These are phyloP conservation scores for Xylota segnis DNA, from an alignment of 2,888 invertebrate species.

Conservation along the genomic window DNA sequence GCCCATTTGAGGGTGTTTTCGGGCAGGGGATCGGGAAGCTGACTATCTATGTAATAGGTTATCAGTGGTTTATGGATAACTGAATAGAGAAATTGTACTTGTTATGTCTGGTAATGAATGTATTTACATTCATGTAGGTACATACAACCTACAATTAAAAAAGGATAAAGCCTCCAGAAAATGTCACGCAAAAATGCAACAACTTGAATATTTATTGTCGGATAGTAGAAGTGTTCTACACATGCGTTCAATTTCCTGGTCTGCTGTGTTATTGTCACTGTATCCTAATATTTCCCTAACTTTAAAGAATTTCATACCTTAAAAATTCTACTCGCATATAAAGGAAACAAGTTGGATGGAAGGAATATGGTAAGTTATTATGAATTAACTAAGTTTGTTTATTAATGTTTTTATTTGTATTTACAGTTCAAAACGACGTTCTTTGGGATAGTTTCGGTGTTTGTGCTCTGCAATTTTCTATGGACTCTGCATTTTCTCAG, in stretches of 20 bases:
- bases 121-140: no score
- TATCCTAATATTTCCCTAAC: slow-evolving; percentile 7
- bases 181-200: no score
- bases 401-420: neutral
- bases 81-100: no score
- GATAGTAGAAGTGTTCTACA: slow-evolving; percentile 23
- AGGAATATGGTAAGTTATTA: slow-evolving; percentile 61
- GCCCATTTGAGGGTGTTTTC: no score
- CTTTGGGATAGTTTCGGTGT: slow-evolving; percentile 67
- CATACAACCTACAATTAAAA: no score
- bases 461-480: slow-evolving; percentile 69
- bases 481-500: slow-evolving; percentile 69
- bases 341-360: slow-evolving; percentile 45
- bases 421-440: slow-evolving; percentile 67
- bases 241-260: slow-evolving; percentile 44
- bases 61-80: no score
- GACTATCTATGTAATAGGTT: no score
- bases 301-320: neutral
- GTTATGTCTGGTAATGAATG: no score
- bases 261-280: neutral
- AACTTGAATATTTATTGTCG: neutral
- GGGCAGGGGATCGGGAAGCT: no score
- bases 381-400: neutral
- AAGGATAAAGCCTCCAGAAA: no score
- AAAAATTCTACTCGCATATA: neutral